Base-by-base conservation (phyloP, 2,797 vertebrate species). In the Podarcis lilfordi region DNA sequence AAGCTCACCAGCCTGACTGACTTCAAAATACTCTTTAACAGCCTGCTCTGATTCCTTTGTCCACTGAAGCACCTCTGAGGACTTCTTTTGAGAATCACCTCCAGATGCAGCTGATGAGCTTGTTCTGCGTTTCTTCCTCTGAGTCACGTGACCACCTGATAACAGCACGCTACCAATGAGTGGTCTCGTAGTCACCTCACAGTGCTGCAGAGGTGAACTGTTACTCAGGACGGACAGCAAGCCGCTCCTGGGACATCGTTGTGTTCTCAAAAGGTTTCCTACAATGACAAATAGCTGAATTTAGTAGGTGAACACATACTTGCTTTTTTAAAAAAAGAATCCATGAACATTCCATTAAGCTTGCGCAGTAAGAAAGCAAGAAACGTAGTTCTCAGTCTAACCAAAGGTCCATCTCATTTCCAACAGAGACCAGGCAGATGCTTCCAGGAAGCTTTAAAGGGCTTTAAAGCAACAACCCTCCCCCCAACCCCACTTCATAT, bases 41-140 rank as follows among this genome's bases (percentile, higher is more conserved):
- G 3, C 69, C 88, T 61, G 76, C 0, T 4, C 71, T 1, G 27
- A 88, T 91, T 93, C 92, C 83, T 95, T 87, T 79, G 45, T 66
- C 77, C 87, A 86, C 50, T 68, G 55, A 55, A 88, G 69, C 59
- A 87, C 86, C 82, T 37, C 8, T 3, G 29, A 61, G 37, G 72
- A 79, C 11, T 80, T 91, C 88, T n/a, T 72, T 1, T 40, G 32
- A 88, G 89, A 23, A 83, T 1, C 11, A 68, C 25, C 40, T 93
- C 25, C 17, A 2, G 19, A 37, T 66, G 86, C 74, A 86, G 32
- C 5, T 72, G 87, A 84, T 74, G 89, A 92, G 86, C 91, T 94
- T 27, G 91, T 92, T 66, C 80, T 85, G 40, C 2, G 50, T 17
- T 95, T 96, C 84, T 86, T 95, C 68, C 96, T 94, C 86, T 86